Evolutionary conservation across 2,113 vertebrate genomes (phyloP).

Genomic region (Syrmaticus mikado): DNA sequence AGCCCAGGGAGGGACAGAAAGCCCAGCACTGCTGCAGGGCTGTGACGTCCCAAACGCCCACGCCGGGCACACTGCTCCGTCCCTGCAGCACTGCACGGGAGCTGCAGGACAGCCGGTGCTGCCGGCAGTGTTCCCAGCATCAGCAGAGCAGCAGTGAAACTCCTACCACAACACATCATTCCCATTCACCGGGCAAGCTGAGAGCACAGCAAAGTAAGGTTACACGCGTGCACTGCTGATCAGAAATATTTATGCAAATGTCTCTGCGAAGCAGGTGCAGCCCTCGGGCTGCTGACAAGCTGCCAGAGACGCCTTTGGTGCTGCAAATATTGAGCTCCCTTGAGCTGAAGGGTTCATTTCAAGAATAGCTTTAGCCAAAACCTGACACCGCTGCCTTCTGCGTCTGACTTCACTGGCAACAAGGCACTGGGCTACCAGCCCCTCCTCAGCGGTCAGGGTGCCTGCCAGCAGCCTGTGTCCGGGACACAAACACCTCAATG

Average conservation of each 20-base stretch:
- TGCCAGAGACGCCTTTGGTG: constrained; percentile 7
- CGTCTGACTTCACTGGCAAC: neutral
- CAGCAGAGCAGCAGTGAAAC: fast-evolving
- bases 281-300: constrained; percentile 2
- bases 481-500: neutral
- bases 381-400: neutral
- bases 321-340: neutral
- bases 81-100: too few relatives aligned
- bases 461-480: neutral
- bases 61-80: neutral
- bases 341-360: neutral
- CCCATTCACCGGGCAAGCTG: fast-evolving
- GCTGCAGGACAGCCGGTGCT: too few relatives aligned
- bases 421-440: fast-evolving
- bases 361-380: neutral
- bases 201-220: neutral
- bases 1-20: neutral
- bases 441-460: neutral
- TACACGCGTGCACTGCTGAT: neutral
- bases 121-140: fast-evolving
- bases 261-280: constrained; percentile 24
- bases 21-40: too few relatives aligned
- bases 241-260: neutral
- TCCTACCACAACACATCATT: fast-evolving
- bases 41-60: neutral